Conservation (phyloP, 2,797 vertebrate genomes). For the Gambelia wislizenii region DNA sequence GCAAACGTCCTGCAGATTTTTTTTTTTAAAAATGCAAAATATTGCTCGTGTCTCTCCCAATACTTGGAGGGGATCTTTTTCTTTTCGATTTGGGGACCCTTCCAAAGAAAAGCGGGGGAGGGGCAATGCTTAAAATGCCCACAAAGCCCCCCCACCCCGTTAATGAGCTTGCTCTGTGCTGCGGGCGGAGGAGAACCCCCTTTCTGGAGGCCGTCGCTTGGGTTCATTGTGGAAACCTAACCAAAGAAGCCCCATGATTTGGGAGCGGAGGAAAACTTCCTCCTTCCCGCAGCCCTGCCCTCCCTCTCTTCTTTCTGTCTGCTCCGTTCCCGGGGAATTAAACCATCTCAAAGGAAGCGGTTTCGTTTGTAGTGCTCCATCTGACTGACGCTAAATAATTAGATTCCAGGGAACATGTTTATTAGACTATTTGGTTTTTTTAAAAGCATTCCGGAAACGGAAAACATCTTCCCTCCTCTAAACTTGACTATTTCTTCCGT, state of each 20-base stretch:
- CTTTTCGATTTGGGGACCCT: neutral
- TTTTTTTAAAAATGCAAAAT: neutral
- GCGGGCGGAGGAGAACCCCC: neutral
- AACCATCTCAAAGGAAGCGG: neutral
- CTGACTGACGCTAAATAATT: neutral
- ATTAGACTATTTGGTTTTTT: neutral
- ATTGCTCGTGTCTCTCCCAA: too few species aligned
- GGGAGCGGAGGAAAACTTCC: constrained; percentile 36
- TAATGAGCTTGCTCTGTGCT: constrained; percentile 48
- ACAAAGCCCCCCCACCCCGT: constrained; percentile 24
- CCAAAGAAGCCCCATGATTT: constrained; percentile 60
- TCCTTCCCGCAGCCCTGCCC: neutral
- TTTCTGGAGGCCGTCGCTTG: constrained; percentile 39
- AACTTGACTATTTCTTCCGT: neutral
- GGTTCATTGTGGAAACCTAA: neutral
- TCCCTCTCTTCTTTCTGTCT: neutral
- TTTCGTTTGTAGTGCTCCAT: neutral
- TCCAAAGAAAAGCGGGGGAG: too few species aligned
- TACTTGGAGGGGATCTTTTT: too few species aligned
- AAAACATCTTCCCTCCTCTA: neutral
- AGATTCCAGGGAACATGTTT: neutral
- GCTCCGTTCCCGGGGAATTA: constrained; percentile 8
- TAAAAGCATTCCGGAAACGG: neutral
- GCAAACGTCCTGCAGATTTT: neutral
- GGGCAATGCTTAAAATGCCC: constrained; percentile 28